Percentiles rank a stretch among this genome's conserved stretches.
Evolutionary conservation across 2,888 invertebrate genomes (phyloP).

Genomic region (Cephus spinipes): DNA sequence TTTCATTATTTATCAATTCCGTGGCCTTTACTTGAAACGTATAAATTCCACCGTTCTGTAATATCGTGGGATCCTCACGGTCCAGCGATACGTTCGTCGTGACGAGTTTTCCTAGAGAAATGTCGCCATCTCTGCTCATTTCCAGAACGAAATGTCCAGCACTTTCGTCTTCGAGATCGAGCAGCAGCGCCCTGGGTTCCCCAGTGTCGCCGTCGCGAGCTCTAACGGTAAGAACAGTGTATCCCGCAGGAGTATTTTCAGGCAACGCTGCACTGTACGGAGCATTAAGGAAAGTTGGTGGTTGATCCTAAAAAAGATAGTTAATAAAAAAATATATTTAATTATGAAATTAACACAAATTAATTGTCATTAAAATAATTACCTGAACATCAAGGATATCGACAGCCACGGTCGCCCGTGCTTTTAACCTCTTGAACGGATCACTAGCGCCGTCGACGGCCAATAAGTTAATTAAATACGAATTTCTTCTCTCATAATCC

Average conservation of each 20-base stretch:
- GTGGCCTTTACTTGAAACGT: constrained; percentile 79
- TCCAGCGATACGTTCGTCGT: constrained; percentile 78
- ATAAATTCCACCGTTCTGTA: constrained; percentile 84
- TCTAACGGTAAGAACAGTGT: constrained; percentile 76
- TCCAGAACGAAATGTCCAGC: constrained; percentile 76
- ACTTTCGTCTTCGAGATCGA: constrained; percentile 78
- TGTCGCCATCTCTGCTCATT: constrained; percentile 69
- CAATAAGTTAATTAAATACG: constrained; percentile 77
- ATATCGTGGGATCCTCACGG: constrained; percentile 79
- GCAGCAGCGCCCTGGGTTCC: constrained; percentile 74
- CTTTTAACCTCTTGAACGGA: constrained; percentile 70
- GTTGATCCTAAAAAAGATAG: constrained; percentile 73
- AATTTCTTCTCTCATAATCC: constrained; percentile 83
- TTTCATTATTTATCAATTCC: constrained; percentile 78
- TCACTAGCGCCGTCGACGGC: constrained; percentile 75
- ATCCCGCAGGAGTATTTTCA: constrained; percentile 76
- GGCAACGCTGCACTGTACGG: constrained; percentile 83
- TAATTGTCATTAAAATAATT: constrained; percentile 23
- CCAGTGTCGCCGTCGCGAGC: constrained; percentile 88
- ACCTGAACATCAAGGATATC: constrained; percentile 81
- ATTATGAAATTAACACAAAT: constrained; percentile 4
- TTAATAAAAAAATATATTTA: background rate
- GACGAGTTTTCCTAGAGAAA: constrained; percentile 71
- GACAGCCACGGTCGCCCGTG: constrained; percentile 80
- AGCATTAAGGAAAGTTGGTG: constrained; percentile 83